A percentile compares a stretch with the other conserved stretches of the same genome.
Conservation (phyloP, 1,140 invertebrate genomes). For the Globodera ellingtonae region DNA sequence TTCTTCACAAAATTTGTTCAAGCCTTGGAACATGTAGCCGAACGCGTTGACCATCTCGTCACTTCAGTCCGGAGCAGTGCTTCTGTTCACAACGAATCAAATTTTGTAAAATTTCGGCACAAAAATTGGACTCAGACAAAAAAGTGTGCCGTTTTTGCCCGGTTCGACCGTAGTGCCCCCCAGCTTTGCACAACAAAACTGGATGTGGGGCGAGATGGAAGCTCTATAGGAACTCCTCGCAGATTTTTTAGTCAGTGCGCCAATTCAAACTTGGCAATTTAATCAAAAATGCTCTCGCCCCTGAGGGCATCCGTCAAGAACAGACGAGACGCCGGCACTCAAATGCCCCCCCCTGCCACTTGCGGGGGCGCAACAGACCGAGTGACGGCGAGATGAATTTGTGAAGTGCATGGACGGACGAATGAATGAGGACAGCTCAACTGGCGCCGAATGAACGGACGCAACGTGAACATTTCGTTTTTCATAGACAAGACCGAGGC, state of each 20-base stretch:
- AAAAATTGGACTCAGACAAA: no score
- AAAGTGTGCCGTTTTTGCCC: no score
- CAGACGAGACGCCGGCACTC: background rate
- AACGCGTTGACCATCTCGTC: conserved; percentile 37
- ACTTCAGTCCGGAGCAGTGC: no score
- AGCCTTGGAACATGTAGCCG: conserved; percentile 40
- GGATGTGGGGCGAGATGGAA: no score
- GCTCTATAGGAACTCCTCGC: no score
- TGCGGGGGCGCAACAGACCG: background rate
- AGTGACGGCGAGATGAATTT: background rate
- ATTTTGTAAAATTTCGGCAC: no score
- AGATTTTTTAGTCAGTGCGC: no score
- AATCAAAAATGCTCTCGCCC: background rate
- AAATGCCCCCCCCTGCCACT: background rate
- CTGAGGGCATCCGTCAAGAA: conserved; percentile 1
- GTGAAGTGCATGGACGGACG: background rate
- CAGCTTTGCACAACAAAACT: no score
- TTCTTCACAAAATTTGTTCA: conserved; percentile 54
- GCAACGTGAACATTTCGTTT: no score
- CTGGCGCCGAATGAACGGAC: no score
- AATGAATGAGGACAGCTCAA: background rate
- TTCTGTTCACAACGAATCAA: background rate
- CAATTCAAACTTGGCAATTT: conserved; percentile 8
- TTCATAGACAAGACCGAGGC: background rate
- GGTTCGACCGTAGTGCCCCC: no score